A percentile compares a stretch with the other conserved stretches of the same genome.
Evolutionary conservation across 2,888 invertebrate species (phyloP).

Genomic region (Leucania comma): DNA sequence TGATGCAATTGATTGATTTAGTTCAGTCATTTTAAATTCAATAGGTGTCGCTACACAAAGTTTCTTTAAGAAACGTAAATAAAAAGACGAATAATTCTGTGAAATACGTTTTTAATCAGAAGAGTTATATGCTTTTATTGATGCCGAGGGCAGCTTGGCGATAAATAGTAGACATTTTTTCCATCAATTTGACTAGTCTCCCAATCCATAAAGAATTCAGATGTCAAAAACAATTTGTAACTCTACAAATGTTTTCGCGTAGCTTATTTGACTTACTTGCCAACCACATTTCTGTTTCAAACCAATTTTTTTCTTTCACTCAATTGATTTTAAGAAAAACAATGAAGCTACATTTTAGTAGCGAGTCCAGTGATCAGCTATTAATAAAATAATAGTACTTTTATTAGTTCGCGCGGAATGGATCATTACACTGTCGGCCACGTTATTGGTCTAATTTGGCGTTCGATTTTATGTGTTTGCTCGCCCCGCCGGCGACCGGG

Average conservation of each 20-base stretch:
- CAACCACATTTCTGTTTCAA: neutral
- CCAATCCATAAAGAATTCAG: no score
- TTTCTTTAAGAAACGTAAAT: neutral
- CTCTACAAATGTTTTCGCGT: no score
- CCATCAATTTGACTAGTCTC: no score
- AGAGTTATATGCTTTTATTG: no score
- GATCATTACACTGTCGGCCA: constrained; percentile 76
- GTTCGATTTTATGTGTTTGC: constrained; percentile 82
- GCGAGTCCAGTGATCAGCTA: constrained; percentile 57
- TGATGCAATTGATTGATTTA: constrained; percentile 26
- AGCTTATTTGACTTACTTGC: no score
- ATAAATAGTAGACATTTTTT: no score
- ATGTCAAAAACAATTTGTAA: no score
- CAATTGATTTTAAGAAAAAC: constrained; percentile 11
- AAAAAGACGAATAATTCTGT: neutral
- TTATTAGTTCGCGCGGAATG: constrained; percentile 68
- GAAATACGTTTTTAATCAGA: no score
- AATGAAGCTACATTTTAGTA: constrained; percentile 63
- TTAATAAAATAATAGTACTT: constrained; percentile 67
- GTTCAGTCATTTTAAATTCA: accelerated
- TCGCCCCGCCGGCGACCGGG: constrained; percentile 76
- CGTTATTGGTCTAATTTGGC: constrained; percentile 82
- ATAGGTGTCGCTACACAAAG: constrained; percentile 16
- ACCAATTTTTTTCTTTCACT: no score
- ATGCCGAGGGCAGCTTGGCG: no score